Base-by-base conservation (phyloP, 2,797 vertebrate species). In the Arrhamphus sclerolepis region DNA sequence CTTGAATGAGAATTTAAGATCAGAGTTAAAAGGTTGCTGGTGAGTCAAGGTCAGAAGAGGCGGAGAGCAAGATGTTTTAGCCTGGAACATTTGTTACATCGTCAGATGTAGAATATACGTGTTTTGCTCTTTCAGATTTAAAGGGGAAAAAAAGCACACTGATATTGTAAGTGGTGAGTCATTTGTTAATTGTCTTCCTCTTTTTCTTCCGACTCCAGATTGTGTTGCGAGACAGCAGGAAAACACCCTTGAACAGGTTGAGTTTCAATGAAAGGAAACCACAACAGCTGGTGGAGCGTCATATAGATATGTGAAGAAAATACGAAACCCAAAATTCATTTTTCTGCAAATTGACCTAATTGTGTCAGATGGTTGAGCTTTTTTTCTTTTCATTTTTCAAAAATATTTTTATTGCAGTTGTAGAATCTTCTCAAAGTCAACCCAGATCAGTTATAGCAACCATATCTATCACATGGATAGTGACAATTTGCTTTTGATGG, bases 11-110 rank as follows among this genome's bases (percentile, higher is more conserved):
- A 64, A 68, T 62, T 59, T 69, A 71, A 75, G 73, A 66, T 80
- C 24, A 43, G 48, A 52, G 62, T 69, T 73, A 69, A 66, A 75
- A 77, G 60, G 67, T 66, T 53, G 72, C 22, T 46, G 14, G 24
- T 81, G 64, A 81, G 62, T 84, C 61, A 64, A 81, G 78, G 77
- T 83, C 71, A 72, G 46, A 60, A 58, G 66, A 68, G 51, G 51
- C 53, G 14, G 54, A 24, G 28, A 1, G 20, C 70, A 53, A 74
- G 52, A 73, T 79, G 64, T 56, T 75, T 65, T 51, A 56, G 46
- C 43, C 38, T 20, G 55, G 24, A 54, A n/a, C 8, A 55, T 16
- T 50, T 62, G 43, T 54, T 8, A n/a, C n/a, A 80, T 76, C 38
- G 7, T 61, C 39, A 49, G 34, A 65, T 55, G 29, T 51, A 60